A percentile compares a stretch with the other conserved stretches of the same genome.
Evolutionary conservation across 2,797 vertebrate genomes (phyloP).

Genomic region (Hypotaenidia philippensis): DNA sequence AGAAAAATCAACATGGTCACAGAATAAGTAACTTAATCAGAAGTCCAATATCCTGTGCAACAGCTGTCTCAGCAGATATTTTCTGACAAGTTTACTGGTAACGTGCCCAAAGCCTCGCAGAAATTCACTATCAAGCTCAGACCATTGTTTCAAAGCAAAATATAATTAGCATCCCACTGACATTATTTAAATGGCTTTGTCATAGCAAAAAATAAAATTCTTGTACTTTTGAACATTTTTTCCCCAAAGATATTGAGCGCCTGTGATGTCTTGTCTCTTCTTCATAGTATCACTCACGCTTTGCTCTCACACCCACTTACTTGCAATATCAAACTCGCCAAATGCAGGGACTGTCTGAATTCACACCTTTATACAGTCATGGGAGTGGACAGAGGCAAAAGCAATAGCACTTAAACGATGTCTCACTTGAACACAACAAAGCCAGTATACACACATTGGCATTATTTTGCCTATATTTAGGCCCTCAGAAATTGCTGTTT

Average conservation of each 20-base stretch:
- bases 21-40: not conserved
- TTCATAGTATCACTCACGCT: not conserved
- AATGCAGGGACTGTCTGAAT: not conserved
- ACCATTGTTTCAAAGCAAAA: not conserved
- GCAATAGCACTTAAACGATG: not conserved
- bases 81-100: not conserved
- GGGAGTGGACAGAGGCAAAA: not conserved
- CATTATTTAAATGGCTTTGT: not conserved
- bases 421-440: not conserved
- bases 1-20: not conserved
- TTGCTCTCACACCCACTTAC: not conserved
- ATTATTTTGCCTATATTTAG: not conserved
- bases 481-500: not conserved
- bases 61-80: not conserved
- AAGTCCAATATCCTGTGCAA: not conserved
- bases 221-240: rapidly evolving
- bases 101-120: not conserved
- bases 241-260: not conserved
- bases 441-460: not conserved
- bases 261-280: not conserved
- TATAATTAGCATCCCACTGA: not conserved
- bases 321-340: not conserved
- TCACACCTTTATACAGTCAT: not conserved
- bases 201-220: not conserved
- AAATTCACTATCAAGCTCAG: not conserved